A percentile compares a stretch with the other conserved stretches of the same genome.
Evolutionary conservation across 2,113 vertebrate genomes (phyloP).

Genomic region (Todiramphus chloris): DNA sequence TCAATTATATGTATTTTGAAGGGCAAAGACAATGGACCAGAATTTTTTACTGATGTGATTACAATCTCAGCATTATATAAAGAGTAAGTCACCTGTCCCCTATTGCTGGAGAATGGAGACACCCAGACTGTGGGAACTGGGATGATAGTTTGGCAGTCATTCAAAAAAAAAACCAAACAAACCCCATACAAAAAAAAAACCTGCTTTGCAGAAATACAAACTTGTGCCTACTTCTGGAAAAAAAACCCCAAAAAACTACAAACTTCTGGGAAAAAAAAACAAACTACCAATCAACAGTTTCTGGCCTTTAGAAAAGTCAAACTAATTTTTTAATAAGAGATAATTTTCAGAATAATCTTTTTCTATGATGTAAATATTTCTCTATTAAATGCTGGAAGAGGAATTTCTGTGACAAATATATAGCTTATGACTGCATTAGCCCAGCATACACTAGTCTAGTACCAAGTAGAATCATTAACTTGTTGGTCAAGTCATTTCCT

Average conservation of each 20-base stretch:
- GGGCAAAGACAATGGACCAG: neutral
- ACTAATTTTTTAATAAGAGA: neutral
- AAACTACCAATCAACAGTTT: neutral
- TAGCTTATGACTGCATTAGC: neutral
- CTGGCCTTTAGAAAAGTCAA: neutral
- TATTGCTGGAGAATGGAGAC: neutral
- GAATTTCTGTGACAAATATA: neutral
- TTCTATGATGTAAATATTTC: neutral
- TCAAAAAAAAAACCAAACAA: neutral
- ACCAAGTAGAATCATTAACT: neutral
- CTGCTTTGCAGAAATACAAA: neutral
- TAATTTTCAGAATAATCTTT: neutral
- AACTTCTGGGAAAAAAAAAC: neutral
- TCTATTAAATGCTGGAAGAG: neutral
- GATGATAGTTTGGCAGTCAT: neutral
- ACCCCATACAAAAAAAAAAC: neutral
- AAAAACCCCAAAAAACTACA: neutral
- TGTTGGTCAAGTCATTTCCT: neutral
- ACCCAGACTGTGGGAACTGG: neutral
- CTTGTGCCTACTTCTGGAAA: neutral
- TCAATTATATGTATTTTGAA: neutral
- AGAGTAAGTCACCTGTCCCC: neutral
- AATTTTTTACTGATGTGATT: neutral
- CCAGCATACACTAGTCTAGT: neutral
- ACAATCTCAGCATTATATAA: neutral